These are phyloP conservation scores for Tilapia sparmanii DNA, from an alignment of 2,113 vertebrate genomes.

Conservation along the genomic window DNA sequence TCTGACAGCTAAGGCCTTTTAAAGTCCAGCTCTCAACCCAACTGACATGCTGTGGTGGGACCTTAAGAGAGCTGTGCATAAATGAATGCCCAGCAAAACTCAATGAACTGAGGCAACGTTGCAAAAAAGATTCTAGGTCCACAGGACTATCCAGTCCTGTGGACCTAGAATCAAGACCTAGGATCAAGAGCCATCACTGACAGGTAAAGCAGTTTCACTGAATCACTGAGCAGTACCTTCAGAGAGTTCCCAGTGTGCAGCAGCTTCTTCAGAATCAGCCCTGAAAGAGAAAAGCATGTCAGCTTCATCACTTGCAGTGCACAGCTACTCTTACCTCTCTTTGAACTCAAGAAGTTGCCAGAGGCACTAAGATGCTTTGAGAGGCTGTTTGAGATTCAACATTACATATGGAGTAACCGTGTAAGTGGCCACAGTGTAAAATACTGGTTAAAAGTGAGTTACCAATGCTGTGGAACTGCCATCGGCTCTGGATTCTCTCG, in stretches of 20 bases:
- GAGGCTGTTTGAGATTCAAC: background rate
- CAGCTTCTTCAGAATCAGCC: conserved; percentile 96
- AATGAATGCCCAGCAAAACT: background rate
- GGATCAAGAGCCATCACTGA: background rate
- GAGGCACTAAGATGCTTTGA: background rate
- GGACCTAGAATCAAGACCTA: no score
- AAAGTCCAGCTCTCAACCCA: background rate
- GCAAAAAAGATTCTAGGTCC: background rate
- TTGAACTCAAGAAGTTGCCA: background rate
- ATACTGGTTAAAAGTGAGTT: conserved; percentile 12
- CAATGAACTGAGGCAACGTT: background rate
- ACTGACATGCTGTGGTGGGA: background rate
- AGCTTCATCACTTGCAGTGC: background rate
- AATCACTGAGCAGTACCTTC: conserved; percentile 77
- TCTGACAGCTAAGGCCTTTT: background rate
- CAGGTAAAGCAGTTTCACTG: background rate
- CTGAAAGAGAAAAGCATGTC: conserved; percentile 55
- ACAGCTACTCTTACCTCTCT: background rate
- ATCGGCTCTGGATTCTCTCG: conserved; percentile 92
- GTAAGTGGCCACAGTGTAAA: background rate
- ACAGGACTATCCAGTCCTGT: background rate
- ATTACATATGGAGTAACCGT: background rate
- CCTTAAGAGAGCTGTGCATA: background rate
- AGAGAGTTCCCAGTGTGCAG: conserved; percentile 97
- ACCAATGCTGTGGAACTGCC: conserved; percentile 99